Evolutionary conservation across 92 coral and sea anemone genomes (phyloP).

Genomic region (Ricordea florida): DNA sequence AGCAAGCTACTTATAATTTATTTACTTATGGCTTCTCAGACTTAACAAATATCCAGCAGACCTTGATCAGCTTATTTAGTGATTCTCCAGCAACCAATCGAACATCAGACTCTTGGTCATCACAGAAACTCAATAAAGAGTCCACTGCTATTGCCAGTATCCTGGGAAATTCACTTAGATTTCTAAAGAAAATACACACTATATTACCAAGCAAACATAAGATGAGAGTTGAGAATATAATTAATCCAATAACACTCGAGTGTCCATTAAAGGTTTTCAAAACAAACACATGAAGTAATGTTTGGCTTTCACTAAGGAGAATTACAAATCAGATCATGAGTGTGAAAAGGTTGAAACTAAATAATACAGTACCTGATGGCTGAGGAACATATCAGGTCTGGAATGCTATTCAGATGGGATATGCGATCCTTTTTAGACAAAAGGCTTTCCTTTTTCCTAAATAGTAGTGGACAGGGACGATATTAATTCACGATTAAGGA

Average conservation of each 20-base stretch:
- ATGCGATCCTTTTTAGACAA: slow-evolving; percentile 90
- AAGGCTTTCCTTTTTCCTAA: slow-evolving; percentile 81
- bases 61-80: slow-evolving; percentile 89
- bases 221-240: no score
- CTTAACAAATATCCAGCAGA: background rate
- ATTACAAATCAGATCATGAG: no score
- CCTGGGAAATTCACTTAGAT: slow-evolving; percentile 92
- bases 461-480: background rate
- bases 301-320: no score
- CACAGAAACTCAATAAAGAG: slow-evolving; percentile 81
- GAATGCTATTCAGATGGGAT: slow-evolving; percentile 73
- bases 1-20: no score
- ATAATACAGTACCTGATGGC: slow-evolving; percentile 66
- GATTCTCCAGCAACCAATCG: slow-evolving; percentile 96
- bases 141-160: slow-evolving; percentile 89
- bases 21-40: no score
- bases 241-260: no score
- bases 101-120: slow-evolving; percentile 93
- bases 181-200: slow-evolving; percentile 20
- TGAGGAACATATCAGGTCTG: slow-evolving; percentile 80
- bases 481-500: background rate
- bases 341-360: background rate
- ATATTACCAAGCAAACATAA: background rate
- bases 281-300: no score
- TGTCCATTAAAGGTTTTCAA: no score